These are phyloP conservation scores for Sicus ferrugineus DNA, from an alignment of 2,888 invertebrate genomes.

Conservation along the genomic window DNA sequence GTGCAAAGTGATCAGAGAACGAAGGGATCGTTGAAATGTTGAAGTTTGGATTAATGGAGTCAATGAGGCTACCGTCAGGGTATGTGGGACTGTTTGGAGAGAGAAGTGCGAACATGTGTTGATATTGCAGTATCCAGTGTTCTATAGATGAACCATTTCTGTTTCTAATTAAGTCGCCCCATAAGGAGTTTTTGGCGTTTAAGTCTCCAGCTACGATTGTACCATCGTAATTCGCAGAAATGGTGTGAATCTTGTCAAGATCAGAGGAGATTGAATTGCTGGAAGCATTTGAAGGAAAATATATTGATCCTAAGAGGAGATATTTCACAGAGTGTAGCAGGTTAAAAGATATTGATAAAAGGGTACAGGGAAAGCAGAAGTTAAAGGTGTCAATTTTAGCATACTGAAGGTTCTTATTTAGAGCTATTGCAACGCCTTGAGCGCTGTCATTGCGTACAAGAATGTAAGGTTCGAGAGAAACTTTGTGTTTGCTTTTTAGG, in stretches of 20 bases:
- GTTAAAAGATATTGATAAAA: too few relatives aligned
- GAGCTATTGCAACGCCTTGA: background rate
- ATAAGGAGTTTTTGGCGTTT: background rate
- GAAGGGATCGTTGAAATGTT: background rate
- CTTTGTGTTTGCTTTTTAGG: too few relatives aligned
- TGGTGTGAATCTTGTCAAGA: background rate
- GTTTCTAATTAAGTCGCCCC: background rate
- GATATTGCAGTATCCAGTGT: background rate
- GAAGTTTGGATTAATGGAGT: background rate
- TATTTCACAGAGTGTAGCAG: background rate
- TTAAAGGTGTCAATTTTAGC: too few relatives aligned
- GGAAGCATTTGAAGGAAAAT: background rate
- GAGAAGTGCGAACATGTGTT: background rate
- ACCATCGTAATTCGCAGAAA: background rate
- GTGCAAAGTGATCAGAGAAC: background rate
- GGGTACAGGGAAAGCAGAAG: too few relatives aligned
- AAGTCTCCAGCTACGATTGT: conserved; percentile 4
- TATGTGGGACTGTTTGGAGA: background rate
- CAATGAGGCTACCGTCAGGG: background rate
- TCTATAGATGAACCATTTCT: background rate
- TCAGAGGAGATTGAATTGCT: background rate
- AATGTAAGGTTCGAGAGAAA: background rate
- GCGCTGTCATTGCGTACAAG: background rate
- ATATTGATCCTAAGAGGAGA: conserved; percentile 4
- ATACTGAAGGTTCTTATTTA: background rate